Conservation (phyloP, 1,140 invertebrate genomes). For the Papilio xuthus region DNA sequence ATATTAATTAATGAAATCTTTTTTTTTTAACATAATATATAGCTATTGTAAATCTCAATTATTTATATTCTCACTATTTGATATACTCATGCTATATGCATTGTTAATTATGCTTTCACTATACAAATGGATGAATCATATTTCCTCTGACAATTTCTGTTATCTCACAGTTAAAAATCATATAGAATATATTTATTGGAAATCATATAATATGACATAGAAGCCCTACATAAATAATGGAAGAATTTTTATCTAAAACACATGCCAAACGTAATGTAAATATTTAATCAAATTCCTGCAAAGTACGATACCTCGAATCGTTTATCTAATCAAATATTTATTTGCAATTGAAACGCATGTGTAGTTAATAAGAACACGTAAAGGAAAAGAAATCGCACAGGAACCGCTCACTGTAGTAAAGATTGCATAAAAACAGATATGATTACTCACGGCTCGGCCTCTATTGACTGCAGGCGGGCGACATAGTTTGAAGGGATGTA, state of each 20-base stretch:
- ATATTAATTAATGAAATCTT: not conserved
- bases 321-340: slow-evolving; percentile 28
- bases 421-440: slow-evolving; percentile 75
- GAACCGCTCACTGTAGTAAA: slow-evolving; percentile 70
- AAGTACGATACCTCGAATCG: not conserved
- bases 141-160: slow-evolving; percentile 43
- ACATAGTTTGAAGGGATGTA: slow-evolving; percentile 99
- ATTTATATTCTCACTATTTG: slow-evolving; percentile 60
- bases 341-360: slow-evolving; percentile 36
- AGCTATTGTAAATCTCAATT: slow-evolving; percentile 26
- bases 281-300: slow-evolving; percentile 6
- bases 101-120: slow-evolving; percentile 68
- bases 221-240: not conserved
- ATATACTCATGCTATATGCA: slow-evolving; percentile 61
- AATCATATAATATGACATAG: not conserved
- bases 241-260: not conserved
- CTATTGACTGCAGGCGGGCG: slow-evolving; percentile 98
- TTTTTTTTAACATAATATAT: not conserved
- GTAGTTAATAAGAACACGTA: slow-evolving; percentile 51
- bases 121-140: slow-evolving; percentile 62
- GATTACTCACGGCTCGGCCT: slow-evolving; percentile 98
- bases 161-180: slow-evolving; percentile 29
- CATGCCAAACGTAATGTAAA: not conserved
- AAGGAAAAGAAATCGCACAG: slow-evolving; percentile 70
- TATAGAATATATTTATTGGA: not conserved